A percentile compares a stretch with the other conserved stretches of the same genome.
Conservation (phyloP, 2,888 invertebrate species). For the Sinohyriopsis cumingii region DNA sequence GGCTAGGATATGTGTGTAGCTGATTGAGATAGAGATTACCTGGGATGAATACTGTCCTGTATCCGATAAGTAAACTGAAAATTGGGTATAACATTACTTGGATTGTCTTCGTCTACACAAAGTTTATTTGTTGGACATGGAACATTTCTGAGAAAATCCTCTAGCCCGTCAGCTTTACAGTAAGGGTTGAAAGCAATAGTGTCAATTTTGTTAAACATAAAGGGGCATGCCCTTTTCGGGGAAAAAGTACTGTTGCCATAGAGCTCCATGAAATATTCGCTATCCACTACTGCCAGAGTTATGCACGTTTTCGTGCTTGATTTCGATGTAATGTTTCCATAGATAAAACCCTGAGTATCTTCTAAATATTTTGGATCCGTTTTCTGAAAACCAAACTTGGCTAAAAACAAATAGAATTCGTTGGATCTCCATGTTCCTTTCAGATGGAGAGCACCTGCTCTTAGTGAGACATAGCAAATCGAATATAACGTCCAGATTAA, state of each 20-base stretch:
- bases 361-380: conserved; percentile 89
- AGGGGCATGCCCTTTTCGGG: conserved; percentile 79
- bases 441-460: conserved; percentile 52
- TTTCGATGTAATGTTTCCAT: conserved; percentile 91
- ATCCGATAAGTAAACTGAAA: conserved; percentile 96
- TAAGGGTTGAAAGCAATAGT: conserved; percentile 86
- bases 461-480: too few species aligned
- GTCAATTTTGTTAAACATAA: conserved; percentile 90
- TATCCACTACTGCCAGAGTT: conserved; percentile 92
- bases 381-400: conserved; percentile 97
- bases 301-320: conserved; percentile 73
- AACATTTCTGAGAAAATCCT: conserved; percentile 86
- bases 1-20: too few species aligned
- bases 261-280: conserved; percentile 89
- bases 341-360: conserved; percentile 94
- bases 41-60: conserved; percentile 89
- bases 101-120: conserved; percentile 87
- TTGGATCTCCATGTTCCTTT: conserved; percentile 66
- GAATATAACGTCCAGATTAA: too few species aligned
- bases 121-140: conserved; percentile 85
- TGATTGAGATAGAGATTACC: conserved; percentile 75
- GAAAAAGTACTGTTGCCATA: conserved; percentile 83
- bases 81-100: conserved; percentile 87
- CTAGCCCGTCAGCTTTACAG: conserved; percentile 84
- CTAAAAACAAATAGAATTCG: conserved; percentile 86